Evolutionary conservation across 2,888 invertebrate genomes (phyloP).

Genomic region (Nematopogon swammerdamellus): DNA sequence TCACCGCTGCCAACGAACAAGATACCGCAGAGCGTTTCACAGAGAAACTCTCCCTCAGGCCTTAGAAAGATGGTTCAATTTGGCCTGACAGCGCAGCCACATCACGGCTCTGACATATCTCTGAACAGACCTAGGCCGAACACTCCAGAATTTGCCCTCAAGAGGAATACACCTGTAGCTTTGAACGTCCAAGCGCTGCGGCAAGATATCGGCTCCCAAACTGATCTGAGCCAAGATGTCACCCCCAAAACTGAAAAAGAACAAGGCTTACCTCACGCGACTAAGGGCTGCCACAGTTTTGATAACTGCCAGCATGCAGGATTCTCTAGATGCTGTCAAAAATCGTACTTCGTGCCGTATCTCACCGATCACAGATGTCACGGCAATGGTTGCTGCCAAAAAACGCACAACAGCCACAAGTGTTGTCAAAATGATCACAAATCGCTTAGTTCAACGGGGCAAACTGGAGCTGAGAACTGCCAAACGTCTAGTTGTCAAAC

Average conservation of each 20-base stretch:
- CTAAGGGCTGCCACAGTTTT: background rate
- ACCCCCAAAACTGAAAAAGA: too few relatives aligned
- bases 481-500: background rate
- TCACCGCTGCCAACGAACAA: slow-evolving; percentile 32
- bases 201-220: too few relatives aligned
- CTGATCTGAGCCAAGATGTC: too few relatives aligned
- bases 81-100: slow-evolving; percentile 25
- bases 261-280: background rate
- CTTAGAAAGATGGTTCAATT: slow-evolving; percentile 26
- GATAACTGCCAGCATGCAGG: background rate
- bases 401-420: too few relatives aligned
- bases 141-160: slow-evolving; percentile 8
- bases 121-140: slow-evolving; percentile 23
- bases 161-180: background rate
- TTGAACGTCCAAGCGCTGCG: background rate
- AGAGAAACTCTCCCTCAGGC: background rate
- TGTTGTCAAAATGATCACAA: too few relatives aligned
- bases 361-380: too few relatives aligned
- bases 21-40: slow-evolving; percentile 18
- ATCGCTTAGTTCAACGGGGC: too few relatives aligned
- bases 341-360: too few relatives aligned
- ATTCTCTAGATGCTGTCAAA: background rate
- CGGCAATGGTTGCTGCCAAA: background rate
- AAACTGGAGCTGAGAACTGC: too few relatives aligned
- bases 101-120: slow-evolving; percentile 36